A percentile compares a stretch with the other conserved stretches of the same genome.
Evolutionary conservation across 2,113 vertebrate species (phyloP).

Genomic region (Poecile atricapillus): DNA sequence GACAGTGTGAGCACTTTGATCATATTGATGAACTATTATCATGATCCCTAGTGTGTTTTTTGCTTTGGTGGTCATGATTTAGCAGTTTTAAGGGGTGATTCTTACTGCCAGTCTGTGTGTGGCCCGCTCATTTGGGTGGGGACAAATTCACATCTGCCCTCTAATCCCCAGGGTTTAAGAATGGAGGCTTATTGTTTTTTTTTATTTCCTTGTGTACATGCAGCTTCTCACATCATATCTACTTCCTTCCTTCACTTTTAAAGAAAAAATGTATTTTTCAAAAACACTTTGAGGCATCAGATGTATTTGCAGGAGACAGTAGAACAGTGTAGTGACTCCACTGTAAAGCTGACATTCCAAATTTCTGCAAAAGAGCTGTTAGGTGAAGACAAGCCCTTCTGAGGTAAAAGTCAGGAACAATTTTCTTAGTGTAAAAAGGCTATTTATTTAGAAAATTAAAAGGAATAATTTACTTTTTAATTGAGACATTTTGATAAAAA

Average conservation of each 20-base stretch:
- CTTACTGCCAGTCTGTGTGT: background rate
- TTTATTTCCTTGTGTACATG: background rate
- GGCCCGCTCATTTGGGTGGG: background rate
- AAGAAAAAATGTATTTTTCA: background rate
- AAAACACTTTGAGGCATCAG: background rate
- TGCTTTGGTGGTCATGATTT: background rate
- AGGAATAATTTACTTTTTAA: background rate
- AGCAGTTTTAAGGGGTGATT: background rate
- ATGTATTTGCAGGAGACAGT: rapidly evolving
- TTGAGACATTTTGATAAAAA: background rate
- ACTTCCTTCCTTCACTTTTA: background rate
- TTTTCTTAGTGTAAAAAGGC: background rate
- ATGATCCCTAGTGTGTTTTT: background rate
- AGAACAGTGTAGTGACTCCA: rapidly evolving
- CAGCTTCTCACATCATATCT: background rate
- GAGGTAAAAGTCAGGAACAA: background rate
- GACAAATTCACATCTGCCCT: background rate
- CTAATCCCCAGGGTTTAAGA: background rate
- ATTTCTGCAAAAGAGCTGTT: background rate
- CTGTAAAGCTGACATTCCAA: background rate
- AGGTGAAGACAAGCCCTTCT: background rate
- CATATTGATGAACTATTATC: background rate
- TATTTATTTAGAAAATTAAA: background rate
- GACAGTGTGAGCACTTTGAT: background rate
- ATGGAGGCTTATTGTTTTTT: background rate